Percentiles rank a stretch among this genome's conserved stretches.
These are phyloP conservation scores for Phortica magna DNA, from an alignment of 2,888 invertebrate species.

Conservation along the genomic window DNA sequence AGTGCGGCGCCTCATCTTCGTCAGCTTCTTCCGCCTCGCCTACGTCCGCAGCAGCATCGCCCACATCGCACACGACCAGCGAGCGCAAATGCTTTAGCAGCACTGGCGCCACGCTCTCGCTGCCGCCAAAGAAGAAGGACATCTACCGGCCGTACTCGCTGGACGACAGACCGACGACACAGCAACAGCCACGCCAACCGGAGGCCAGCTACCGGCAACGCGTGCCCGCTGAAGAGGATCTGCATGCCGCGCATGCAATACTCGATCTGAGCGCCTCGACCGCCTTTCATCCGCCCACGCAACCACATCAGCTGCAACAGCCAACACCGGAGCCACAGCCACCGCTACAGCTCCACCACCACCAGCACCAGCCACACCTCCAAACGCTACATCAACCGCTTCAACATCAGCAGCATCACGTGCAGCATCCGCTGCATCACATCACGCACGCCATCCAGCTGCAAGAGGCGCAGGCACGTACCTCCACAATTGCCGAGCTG, in stretches of 20 bases:
- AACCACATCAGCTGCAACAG: constrained; percentile 78
- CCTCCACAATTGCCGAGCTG: constrained; percentile 71
- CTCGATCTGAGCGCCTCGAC: constrained; percentile 93
- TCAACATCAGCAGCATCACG: constrained; percentile 62
- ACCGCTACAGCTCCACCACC: constrained; percentile 52
- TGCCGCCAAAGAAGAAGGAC: constrained; percentile 94
- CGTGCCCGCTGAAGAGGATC: constrained; percentile 87
- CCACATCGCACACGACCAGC: constrained; percentile 81
- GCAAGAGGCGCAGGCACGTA: constrained; percentile 62
- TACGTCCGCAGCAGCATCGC: constrained; percentile 29
- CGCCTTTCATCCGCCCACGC: constrained; percentile 83
- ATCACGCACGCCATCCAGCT: constrained; percentile 57
- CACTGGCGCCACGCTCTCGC: constrained; percentile 88
- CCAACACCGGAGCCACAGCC: constrained; percentile 52
- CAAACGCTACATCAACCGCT: constrained; percentile 53
- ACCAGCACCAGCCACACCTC: constrained; percentile 60
- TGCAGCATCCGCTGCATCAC: constrained; percentile 58
- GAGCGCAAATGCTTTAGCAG: constrained; percentile 91
- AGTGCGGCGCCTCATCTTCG: constrained; percentile 37
- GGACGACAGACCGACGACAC: constrained; percentile 81
- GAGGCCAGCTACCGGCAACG: constrained; percentile 74
- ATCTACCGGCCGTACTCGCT: constrained; percentile 93
- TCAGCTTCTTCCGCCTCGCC: constrained; percentile 1
- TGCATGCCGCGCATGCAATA: constrained; percentile 93
- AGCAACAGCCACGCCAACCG: constrained; percentile 22